Percentiles rank a stretch among this genome's conserved stretches.
These are phyloP conservation scores for Amazona vittata DNA, from an alignment of 2,113 vertebrate species.

Conservation along the genomic window DNA sequence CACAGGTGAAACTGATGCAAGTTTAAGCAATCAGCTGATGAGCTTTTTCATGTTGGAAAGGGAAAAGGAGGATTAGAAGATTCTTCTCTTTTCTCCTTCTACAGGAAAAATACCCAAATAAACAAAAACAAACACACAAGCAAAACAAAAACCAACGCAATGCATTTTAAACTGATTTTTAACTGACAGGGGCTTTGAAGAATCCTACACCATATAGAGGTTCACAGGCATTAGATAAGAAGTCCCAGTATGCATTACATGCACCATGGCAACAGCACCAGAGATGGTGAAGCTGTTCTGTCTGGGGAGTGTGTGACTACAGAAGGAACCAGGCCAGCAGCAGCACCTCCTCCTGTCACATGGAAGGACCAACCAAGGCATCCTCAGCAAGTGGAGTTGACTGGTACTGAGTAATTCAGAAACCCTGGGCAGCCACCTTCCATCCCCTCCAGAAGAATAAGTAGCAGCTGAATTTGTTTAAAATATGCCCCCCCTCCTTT, in stretches of 20 bases:
- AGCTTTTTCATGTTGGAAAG: not conserved
- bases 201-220: not conserved
- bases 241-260: not conserved
- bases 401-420: not conserved
- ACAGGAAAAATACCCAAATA: not conserved
- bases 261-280: not conserved
- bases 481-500: not conserved
- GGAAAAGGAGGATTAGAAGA: not conserved
- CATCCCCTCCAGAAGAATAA: not conserved
- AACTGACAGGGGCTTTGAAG: not conserved
- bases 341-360: not conserved
- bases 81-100: not conserved
- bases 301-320: not conserved
- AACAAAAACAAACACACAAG: not conserved
- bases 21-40: not conserved
- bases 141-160: not conserved
- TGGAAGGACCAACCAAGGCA: not conserved
- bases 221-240: not conserved
- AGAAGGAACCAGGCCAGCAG: not conserved
- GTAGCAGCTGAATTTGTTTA: not conserved
- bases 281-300: not conserved
- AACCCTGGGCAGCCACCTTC: not conserved
- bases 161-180: not conserved
- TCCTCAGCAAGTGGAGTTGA: not conserved
- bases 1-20: not conserved